Evolutionary conservation across 1,140 invertebrate genomes (phyloP), one percentile per base, ranked within the genome.

Genomic region (Meteorus sp.): DNA sequence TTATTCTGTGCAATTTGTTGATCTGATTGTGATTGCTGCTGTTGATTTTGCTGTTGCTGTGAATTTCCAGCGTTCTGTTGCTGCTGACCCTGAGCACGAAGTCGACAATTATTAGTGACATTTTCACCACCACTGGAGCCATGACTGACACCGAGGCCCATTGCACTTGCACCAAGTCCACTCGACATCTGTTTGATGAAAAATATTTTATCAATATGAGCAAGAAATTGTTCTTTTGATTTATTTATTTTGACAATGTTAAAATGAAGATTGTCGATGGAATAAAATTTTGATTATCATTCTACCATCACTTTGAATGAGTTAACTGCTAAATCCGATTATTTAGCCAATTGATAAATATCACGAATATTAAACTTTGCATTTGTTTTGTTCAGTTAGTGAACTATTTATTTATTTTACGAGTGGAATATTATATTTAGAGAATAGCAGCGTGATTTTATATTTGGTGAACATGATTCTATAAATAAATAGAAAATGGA

Each of bases 71-170:
- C 17, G 11, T n/a, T 13, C 31, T 59, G 44, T 5, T 71, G 71
- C 63, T 74, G 74, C 60, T 77, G 75, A 60, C 70, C 74, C 61
- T 78, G 75, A 44, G 73, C 73, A 45, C 77, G 69, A 27, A 78
- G 64, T 43, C 76, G 73, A 66, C 77, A 79, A 54, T 74, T 68
- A 53, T 63, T 67, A 54, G 65, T 56, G 52, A 73, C 72, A 62
- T 67, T 67, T 39, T 73, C 72, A 67, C 69, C 69, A 29, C 62
- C 60, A 33, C 65, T 66, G 53, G 69, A 66, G 44, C 75, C 71
- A 70, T 76, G 76, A 69, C 77, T 80, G 75, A 80, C 78, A 60
- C 75, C 71, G 23, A 78, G 71, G 55, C 77, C 76, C 76, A 79
- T 80, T 66, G 75, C 67, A 65, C 74, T 76, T 67, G 77, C 72